Evolutionary conservation across 2,113 vertebrate genomes (phyloP).

Genomic region (Lichenostomus cassidix): DNA sequence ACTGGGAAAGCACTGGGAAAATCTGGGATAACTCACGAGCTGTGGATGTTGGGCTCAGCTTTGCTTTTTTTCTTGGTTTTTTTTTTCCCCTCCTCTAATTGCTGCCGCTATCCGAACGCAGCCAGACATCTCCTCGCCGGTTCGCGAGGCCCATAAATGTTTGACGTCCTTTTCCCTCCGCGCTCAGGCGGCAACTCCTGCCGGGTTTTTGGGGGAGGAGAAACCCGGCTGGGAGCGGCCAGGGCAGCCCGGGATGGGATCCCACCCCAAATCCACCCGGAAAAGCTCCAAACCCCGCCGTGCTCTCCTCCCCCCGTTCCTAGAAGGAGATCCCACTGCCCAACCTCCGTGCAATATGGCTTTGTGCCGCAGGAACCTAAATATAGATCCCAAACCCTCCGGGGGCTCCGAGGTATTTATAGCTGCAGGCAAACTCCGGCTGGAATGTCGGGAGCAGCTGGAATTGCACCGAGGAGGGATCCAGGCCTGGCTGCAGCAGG

Average conservation of each 20-base stretch:
- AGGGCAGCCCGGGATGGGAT: background rate
- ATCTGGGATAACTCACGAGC: background rate
- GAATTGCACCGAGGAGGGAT: background rate
- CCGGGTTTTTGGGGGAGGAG: background rate
- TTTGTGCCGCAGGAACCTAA: constrained; percentile 37
- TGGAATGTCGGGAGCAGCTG: background rate
- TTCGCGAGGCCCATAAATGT: constrained; percentile 25
- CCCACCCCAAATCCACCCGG: background rate
- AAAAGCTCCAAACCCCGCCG: background rate
- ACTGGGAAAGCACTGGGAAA: background rate
- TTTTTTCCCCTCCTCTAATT: background rate
- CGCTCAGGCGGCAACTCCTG: background rate
- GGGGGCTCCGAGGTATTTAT: constrained; percentile 44
- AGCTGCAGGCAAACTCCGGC: background rate
- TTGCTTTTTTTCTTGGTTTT: too few relatives aligned
- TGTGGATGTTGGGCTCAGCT: fast-evolving
- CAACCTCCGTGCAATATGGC: background rate
- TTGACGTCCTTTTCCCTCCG: background rate
- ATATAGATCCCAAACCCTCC: constrained; percentile 11
- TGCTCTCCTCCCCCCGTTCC: background rate
- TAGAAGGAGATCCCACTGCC: constrained; percentile 22
- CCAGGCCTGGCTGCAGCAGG: fast-evolving
- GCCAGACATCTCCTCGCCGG: constrained; percentile 18
- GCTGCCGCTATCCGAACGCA: background rate
- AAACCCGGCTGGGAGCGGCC: fast-evolving